A percentile compares a stretch with the other conserved stretches of the same genome.
phyloP scores from a whole-genome alignment of 2,113 vertebrate genomes.

The Myrmophylax atrothorax region DNA sequence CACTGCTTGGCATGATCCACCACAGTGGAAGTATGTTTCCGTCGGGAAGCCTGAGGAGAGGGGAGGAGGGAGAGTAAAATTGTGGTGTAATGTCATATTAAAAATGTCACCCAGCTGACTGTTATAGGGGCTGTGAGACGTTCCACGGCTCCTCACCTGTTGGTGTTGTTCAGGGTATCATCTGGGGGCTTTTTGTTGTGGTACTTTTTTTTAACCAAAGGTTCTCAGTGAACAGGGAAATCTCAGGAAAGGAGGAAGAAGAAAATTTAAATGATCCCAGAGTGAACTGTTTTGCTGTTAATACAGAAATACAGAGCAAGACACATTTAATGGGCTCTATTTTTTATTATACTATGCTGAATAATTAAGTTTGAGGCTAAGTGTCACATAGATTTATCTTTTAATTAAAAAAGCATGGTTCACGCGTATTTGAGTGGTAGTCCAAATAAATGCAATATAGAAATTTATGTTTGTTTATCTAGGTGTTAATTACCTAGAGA shows the following conservation, averaged over 20 bases:
- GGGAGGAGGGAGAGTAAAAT: background rate
- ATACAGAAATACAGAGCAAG: constrained; percentile 99
- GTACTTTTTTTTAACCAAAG: background rate
- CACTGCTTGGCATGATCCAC: constrained; percentile 24
- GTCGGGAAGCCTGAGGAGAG: background rate
- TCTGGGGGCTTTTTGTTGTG: background rate
- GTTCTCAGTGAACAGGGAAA: constrained; percentile 66
- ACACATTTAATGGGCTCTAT: constrained; percentile 99
- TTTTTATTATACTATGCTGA: constrained; percentile 99
- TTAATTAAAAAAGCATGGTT: constrained; percentile 99
- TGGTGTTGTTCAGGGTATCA: constrained; percentile 63
- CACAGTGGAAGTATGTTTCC: constrained; percentile 42
- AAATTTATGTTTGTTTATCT: constrained; percentile 99
- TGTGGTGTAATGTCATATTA: background rate
- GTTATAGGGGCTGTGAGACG: background rate
- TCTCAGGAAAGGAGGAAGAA: constrained; percentile 74
- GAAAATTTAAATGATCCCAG: constrained; percentile 96
- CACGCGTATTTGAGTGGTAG: constrained; percentile 99
- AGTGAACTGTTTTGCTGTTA: constrained; percentile 97
- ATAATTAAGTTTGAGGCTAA: constrained; percentile 99
- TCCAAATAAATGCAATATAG: constrained; percentile 99
- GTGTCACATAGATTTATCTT: constrained; percentile 99
- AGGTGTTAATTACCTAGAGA: constrained; percentile 99
- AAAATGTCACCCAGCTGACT: constrained; percentile 39
- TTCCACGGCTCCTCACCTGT: constrained; percentile 76